Base-by-base conservation (phyloP, 2,113 vertebrate genomes). In the Argyrosomus japonicus region DNA sequence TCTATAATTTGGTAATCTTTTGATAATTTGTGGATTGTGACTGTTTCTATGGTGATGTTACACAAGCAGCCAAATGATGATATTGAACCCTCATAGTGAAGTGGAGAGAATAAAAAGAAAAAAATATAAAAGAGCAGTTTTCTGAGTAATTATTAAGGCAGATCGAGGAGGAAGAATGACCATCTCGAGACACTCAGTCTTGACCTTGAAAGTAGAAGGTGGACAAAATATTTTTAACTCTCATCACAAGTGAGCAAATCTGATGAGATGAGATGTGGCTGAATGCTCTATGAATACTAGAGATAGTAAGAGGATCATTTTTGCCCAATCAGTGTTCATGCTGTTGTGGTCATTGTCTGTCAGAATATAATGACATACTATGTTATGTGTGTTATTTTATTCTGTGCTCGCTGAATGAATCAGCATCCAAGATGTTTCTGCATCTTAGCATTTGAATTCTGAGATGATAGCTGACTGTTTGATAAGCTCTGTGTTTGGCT, bases 31-130 rank as follows among this genome's bases (percentile, higher is more conserved):
- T 51, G 56, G 45, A 67, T 67, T 9, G 48, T 56, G 36, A 40
- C 36, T 40, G 69, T 82, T 68, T 79, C 17, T 53, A 73, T 81
- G 64, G 57, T 63, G 69, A 83, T 13, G 6, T 71, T 53, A 81
- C 27, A 81, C 64, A 85, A 77, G 2, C 14, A 56, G 7, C 6
- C 1, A 2, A 5, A 43, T 18, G 25, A 60, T 50, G 43, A 62
- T 6, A 18, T 11, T 4, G 36, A 27, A 64, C 73, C 70, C 27
- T 65, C 53, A 47, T 0, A 19, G 40, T 17, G 12, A 12, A 43
- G 23, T 17, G 47, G 68, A 47, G 17, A 67, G 12, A 57, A 48
- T 29, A 36, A 51, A 36, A 27, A 43, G 25, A 48, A 18, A 51
- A 8, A 68, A 18, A 68, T 13, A 53, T 32, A 0, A 53, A 77